Evolutionary conservation across 1,140 invertebrate species (phyloP).

Genomic region (Spodoptera litura): DNA sequence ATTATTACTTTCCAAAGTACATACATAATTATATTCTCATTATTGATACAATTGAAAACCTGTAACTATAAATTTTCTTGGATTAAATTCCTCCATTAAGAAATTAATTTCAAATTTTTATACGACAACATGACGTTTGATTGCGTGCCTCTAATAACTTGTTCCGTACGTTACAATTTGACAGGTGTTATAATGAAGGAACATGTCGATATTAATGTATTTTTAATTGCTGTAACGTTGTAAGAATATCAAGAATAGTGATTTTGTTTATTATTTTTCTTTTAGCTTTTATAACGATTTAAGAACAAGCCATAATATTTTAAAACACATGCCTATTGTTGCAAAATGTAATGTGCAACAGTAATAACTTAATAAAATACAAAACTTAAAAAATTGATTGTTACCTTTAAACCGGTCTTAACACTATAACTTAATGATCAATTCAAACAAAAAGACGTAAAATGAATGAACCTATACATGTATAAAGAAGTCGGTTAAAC

Average conservation of each 20-base stretch:
- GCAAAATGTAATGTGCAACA: too few relatives aligned
- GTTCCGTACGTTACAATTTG: conserved; percentile 31
- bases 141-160: background rate
- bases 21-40: too few relatives aligned
- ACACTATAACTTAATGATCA: too few relatives aligned
- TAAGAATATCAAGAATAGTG: conserved; percentile 18
- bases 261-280: conserved; percentile 14
- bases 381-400: too few relatives aligned
- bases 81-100: too few relatives aligned
- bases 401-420: too few relatives aligned
- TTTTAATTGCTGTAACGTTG: conserved; percentile 35
- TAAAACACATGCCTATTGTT: too few relatives aligned
- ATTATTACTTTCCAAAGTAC: background rate
- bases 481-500: too few relatives aligned
- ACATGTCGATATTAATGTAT: conserved; percentile 38
- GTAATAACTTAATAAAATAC: too few relatives aligned
- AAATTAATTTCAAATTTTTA: background rate
- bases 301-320: background rate
- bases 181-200: conserved; percentile 40
- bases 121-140: background rate
- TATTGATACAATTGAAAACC: too few relatives aligned
- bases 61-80: too few relatives aligned
- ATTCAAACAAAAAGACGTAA: background rate
- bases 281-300: conserved; percentile 12
- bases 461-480: background rate